phyloP scores from a whole-genome alignment of 2,113 vertebrate species.

The Spermophilus dauricus region DNA sequence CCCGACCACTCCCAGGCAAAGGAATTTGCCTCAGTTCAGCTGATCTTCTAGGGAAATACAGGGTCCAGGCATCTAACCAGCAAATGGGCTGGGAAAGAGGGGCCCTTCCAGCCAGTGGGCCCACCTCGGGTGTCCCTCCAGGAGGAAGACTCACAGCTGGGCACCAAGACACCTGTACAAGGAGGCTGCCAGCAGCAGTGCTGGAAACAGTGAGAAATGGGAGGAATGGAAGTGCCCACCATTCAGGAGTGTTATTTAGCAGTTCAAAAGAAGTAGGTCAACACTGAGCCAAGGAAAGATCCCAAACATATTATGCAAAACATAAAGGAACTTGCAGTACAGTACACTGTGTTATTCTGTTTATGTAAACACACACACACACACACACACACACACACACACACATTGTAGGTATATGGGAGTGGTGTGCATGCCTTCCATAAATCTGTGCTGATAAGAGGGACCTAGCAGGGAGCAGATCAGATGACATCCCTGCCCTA shows the following conservation, averaged over 20 bases:
- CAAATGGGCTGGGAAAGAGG: background rate
- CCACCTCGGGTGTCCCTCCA: background rate
- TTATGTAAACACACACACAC: background rate
- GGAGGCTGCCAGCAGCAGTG: background rate
- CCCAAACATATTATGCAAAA: background rate
- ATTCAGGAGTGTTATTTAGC: background rate
- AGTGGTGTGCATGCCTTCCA: background rate
- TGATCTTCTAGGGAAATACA: background rate
- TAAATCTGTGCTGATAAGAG: background rate
- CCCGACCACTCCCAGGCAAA: constrained; percentile 57
- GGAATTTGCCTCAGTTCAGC: constrained; percentile 47
- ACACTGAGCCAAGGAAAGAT: background rate
- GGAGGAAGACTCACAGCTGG: background rate
- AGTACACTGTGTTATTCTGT: background rate
- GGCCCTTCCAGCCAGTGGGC: background rate
- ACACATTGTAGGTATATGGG: background rate
- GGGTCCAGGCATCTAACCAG: background rate
- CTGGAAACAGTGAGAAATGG: background rate
- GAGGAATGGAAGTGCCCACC: background rate
- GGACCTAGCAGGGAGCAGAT: no score
- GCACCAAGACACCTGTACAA: background rate
- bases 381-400: background rate
- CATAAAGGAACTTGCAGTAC: background rate
- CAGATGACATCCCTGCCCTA: background rate
- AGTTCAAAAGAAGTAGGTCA: background rate